These are phyloP conservation scores for Crematogaster levior DNA, from an alignment of 2,888 invertebrate species.

Conservation along the genomic window DNA sequence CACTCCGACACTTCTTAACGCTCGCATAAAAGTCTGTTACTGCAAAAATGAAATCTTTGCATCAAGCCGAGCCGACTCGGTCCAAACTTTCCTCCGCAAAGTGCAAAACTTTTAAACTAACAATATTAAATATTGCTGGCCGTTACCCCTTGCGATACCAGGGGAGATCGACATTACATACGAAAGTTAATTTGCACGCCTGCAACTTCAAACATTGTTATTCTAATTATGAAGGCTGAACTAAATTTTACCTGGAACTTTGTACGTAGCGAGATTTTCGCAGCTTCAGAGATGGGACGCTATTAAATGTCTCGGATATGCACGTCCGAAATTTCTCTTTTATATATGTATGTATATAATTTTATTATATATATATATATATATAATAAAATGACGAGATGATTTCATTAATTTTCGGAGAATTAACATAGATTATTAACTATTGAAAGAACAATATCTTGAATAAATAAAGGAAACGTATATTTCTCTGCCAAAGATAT, in stretches of 20 bases:
- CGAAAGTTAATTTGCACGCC: slow-evolving; percentile 44
- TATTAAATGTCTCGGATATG: neutral
- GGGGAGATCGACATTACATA: slow-evolving; percentile 40
- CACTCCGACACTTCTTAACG: slow-evolving; percentile 38
- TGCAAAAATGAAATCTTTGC: slow-evolving; percentile 40
- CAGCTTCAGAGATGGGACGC: neutral
- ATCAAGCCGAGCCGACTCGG: neutral
- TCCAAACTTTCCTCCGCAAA: slow-evolving; percentile 39
- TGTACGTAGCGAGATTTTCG: slow-evolving; percentile 28
- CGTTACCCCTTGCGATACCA: slow-evolving; percentile 14
- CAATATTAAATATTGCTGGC: slow-evolving; percentile 45
- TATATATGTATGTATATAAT: too few relatives aligned
- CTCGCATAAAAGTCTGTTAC: slow-evolving; percentile 37
- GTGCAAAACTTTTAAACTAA: slow-evolving; percentile 43
- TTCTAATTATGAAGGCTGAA: slow-evolving; percentile 37
- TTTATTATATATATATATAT: neutral
- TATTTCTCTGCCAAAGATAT: slow-evolving; percentile 15
- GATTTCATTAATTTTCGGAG: neutral
- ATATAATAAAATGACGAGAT: neutral
- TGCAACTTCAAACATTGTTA: slow-evolving; percentile 50
- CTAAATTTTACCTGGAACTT: slow-evolving; percentile 32
- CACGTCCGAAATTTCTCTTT: neutral
- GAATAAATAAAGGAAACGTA: slow-evolving; percentile 18
- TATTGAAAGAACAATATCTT: too few relatives aligned
- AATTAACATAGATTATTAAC: neutral